Evolutionary conservation across 2,113 vertebrate species (phyloP).

Genomic region (Nyctereutes procyonoides): DNA sequence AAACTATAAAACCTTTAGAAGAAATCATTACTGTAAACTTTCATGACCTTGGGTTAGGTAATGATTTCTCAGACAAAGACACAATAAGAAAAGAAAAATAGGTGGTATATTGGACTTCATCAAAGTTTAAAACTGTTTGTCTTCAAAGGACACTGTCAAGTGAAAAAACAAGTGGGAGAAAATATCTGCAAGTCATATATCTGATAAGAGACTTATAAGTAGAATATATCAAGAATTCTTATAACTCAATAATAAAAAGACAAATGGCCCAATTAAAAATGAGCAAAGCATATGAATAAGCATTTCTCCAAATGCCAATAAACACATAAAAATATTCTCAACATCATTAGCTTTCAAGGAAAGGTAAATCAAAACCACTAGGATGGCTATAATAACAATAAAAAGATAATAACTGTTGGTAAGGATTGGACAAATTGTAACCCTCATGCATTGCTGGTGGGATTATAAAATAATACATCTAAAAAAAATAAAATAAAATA

Average conservation of each 20-base stretch:
- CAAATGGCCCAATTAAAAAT: constrained; percentile 49
- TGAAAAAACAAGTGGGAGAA: constrained; percentile 18
- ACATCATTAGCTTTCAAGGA: constrained; percentile 31
- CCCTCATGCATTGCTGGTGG: neutral
- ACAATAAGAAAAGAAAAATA: neutral
- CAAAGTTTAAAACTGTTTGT: constrained; percentile 11
- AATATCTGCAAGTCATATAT: neutral
- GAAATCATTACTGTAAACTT: neutral
- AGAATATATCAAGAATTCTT: neutral
- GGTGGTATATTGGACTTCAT: constrained; percentile 10
- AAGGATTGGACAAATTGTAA: constrained; percentile 19
- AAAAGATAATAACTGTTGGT: neutral
- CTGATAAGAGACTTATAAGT: constrained; percentile 21
- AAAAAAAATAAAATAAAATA: neutral
- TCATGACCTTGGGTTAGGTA: constrained; percentile 8
- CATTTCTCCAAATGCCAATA: constrained; percentile 15
- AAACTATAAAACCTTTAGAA: constrained; percentile 7
- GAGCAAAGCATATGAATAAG: constrained; percentile 24
- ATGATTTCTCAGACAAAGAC: constrained; percentile 3
- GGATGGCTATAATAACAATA: neutral
- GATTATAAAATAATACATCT: neutral
- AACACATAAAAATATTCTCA: neutral
- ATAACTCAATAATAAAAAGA: constrained; percentile 21
- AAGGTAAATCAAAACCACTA: constrained; percentile 34
- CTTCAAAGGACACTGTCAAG: constrained; percentile 7